Evolutionary conservation across 2,797 vertebrate genomes (phyloP).

Genomic region (Prionace glauca): DNA sequence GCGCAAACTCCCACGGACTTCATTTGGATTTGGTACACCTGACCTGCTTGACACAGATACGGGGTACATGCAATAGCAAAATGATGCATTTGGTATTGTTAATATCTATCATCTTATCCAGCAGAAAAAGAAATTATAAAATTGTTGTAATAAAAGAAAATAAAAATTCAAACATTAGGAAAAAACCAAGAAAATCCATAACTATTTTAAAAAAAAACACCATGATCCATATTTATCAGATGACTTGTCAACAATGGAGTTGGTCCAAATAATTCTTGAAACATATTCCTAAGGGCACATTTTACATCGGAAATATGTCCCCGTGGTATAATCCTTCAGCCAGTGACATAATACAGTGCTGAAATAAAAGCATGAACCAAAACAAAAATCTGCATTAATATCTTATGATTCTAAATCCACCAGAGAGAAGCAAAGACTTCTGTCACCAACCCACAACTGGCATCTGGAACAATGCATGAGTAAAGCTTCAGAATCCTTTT

Average conservation of each 20-base stretch:
- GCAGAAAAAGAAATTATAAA: background rate
- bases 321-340: background rate
- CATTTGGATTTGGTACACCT: background rate
- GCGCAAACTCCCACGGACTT: too few species aligned
- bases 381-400: constrained; percentile 22
- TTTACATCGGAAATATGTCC: background rate
- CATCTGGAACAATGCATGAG: background rate
- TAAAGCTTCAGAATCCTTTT: background rate
- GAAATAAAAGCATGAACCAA: constrained; percentile 14
- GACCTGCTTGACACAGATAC: background rate
- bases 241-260: background rate
- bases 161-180: too few species aligned
- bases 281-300: background rate
- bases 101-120: background rate
- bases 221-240: background rate
- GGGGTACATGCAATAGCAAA: background rate
- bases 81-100: background rate
- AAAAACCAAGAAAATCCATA: background rate
- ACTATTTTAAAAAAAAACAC: background rate
- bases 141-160: background rate
- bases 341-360: constrained; percentile 1
- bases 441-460: background rate
- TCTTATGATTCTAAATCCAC: constrained; percentile 21
- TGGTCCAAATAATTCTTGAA: background rate
- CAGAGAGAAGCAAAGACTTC: background rate